phyloP scores from a whole-genome alignment of 2,888 invertebrate species.

The Leptinotarsa peninsularis region DNA sequence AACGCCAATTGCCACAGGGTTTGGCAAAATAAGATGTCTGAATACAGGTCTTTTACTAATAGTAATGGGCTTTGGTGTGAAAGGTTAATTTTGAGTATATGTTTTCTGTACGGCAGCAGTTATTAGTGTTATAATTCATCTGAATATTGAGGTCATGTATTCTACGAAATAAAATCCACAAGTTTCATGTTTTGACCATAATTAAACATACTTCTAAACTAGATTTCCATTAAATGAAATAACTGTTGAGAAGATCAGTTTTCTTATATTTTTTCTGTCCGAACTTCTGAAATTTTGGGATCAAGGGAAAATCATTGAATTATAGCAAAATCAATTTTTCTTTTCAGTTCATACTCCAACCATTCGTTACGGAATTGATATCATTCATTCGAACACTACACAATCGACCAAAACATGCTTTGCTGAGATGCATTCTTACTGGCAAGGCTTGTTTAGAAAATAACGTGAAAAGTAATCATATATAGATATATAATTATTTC shows the following conservation, averaged over 20 bases:
- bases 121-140: not conserved
- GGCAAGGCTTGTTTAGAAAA: too few species aligned
- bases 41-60: slow-evolving; percentile 17
- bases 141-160: slow-evolving; percentile 5
- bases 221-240: not conserved
- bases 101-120: slow-evolving; percentile 7
- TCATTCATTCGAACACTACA: too few species aligned
- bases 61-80: slow-evolving; percentile 13
- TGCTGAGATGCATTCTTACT: too few species aligned
- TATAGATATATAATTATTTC: too few species aligned
- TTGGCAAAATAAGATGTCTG: slow-evolving; percentile 13
- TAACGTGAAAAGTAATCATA: too few species aligned
- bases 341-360: too few species aligned
- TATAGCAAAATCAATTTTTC: too few species aligned
- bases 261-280: too few species aligned
- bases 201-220: not conserved
- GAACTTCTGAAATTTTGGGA: too few species aligned
- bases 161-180: not conserved
- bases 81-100: slow-evolving; percentile 10
- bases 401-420: too few species aligned
- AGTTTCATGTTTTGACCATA: not conserved
- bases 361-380: too few species aligned
- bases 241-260: not conserved
- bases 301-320: too few species aligned
- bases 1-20: not conserved